These are phyloP conservation scores for Lepus americanus DNA, from an alignment of 2,113 vertebrate species.

Conservation along the genomic window DNA sequence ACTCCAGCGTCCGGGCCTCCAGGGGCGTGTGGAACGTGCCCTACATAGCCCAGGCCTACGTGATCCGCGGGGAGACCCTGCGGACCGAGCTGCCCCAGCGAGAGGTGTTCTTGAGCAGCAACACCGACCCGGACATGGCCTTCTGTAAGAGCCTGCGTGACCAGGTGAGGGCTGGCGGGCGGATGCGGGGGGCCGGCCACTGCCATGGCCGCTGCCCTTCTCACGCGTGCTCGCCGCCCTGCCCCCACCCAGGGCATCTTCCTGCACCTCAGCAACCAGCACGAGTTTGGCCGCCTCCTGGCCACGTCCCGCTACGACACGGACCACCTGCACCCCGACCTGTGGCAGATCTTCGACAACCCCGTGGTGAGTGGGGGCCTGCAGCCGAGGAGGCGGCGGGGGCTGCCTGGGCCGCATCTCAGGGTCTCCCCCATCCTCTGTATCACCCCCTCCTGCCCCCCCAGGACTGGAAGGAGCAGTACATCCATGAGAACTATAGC, in stretches of 20 bases:
- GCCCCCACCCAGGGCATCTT: constrained; percentile 87
- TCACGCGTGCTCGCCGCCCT: background rate
- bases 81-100: constrained; percentile 83
- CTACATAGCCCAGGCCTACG: constrained; percentile 89
- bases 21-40: constrained; percentile 92
- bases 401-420: background rate
- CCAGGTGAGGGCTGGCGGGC: constrained; percentile 80
- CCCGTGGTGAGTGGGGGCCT: constrained; percentile 83
- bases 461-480: constrained; percentile 91
- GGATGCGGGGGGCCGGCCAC: background rate
- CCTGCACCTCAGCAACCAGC: constrained; percentile 89
- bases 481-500: constrained; percentile 90
- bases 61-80: constrained; percentile 87
- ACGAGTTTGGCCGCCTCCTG: constrained; percentile 90
- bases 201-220: background rate
- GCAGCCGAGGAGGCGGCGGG: background rate
- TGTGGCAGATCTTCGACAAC: constrained; percentile 92
- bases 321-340: constrained; percentile 88
- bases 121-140: constrained; percentile 89
- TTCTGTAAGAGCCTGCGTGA: constrained; percentile 89
- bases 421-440: background rate
- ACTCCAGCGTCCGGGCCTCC: background rate
- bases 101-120: constrained; percentile 85
- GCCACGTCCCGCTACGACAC: constrained; percentile 87
- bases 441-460: too few species aligned